These are phyloP conservation scores for Bruchidius siliquastri DNA, from an alignment of 2,888 invertebrate genomes.

Conservation along the genomic window DNA sequence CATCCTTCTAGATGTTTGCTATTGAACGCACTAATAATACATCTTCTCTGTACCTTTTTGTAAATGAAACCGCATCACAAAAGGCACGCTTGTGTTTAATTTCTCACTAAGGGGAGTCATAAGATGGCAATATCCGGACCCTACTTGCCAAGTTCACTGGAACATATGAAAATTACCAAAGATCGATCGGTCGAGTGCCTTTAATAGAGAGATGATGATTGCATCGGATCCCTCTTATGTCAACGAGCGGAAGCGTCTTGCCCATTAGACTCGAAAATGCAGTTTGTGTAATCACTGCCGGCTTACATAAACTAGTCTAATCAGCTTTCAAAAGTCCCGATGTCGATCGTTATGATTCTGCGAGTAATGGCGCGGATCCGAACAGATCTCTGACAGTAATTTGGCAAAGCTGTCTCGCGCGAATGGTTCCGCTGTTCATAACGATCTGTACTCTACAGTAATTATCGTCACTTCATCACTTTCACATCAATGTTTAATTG, in stretches of 20 bases:
- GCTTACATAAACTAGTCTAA: constrained; percentile 4
- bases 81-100: no score
- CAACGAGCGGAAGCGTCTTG: constrained; percentile 1
- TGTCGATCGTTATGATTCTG: background rate
- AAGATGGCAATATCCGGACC: no score
- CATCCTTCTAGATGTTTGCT: no score
- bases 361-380: background rate
- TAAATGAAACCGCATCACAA: no score
- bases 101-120: no score
- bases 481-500: background rate
- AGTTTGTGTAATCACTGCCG: constrained; percentile 1
- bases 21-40: no score
- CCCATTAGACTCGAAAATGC: constrained; percentile 3
- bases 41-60: no score
- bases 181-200: background rate
- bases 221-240: constrained; percentile 2
- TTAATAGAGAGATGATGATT: background rate
- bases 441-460: background rate
- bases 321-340: background rate
- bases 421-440: background rate
- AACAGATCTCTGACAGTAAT: background rate
- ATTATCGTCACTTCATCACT: background rate
- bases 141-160: background rate
- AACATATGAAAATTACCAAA: background rate
- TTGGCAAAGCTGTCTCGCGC: background rate